Evolutionary conservation across 2,888 invertebrate species (phyloP), one percentile per base, ranked within the genome.

Genomic region (Heliconius sara): DNA sequence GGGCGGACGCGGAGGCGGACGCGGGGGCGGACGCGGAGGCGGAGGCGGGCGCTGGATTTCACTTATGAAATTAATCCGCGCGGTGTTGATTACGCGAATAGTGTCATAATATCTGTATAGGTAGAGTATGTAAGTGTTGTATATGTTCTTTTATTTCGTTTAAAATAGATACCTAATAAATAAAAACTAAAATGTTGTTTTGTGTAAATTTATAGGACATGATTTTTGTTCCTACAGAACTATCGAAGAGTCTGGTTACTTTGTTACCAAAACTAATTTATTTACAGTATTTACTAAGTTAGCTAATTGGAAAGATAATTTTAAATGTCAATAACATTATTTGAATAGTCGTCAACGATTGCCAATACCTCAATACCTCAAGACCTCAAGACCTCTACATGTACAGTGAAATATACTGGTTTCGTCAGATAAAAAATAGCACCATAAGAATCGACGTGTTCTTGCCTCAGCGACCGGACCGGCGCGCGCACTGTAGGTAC

Each of bases 1-100:
- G 34, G 34, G 34, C 4, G 34, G 34, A 4, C 34, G 34, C 30
- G 30, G 30, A 30, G 27, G 27, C 30, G 30, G 3, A 30, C 34
- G 5, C 34, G 16, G 70, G 9, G 10, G 39, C 68, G 65, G 70
- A 66, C 22, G 66, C 66, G 71, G 30, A 66, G 72, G 80, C 80
- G 70, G 73, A 66, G 34, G 60, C 65, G 52, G 39, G 39, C 39
- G 1, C 39, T 39, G 22, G 68, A 80, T 84, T 83, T 82, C 82
- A 81, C 66, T 83, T 83, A 81, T 82, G 84, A 85, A 83, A 85
- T 77, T 77, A 79, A 67, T 34, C 65, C 19, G 66, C 66, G 66
- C 30, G 66, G 66, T 67, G 66, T 67, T 71, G 65, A 79, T 83
- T 84, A 84, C 83, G 81, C 76, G 77, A 67, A 71, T 77, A 79